Conservation (phyloP, 1,140 invertebrate genomes). For the Drosophila kanapiae region DNA sequence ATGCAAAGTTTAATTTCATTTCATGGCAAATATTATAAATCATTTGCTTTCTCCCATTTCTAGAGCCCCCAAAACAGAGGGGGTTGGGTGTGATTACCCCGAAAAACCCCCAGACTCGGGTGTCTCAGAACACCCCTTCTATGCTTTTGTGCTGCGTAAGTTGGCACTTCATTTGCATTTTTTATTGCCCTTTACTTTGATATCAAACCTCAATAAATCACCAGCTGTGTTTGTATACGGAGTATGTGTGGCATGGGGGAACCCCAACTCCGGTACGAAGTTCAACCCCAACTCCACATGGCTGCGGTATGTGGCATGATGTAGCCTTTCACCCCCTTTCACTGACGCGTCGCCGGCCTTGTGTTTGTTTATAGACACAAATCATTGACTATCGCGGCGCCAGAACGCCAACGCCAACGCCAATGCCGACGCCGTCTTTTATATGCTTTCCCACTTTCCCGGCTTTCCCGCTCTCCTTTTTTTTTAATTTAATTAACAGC, state of each 20-base stretch:
- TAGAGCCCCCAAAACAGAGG: constrained; percentile 10
- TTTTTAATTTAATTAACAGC: constrained; percentile 83
- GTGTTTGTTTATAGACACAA: constrained; percentile 81
- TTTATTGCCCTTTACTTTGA: constrained; percentile 84
- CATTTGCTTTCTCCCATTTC: constrained; percentile 70
- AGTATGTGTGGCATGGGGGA: constrained; percentile 12
- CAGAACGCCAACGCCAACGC: constrained; percentile 19
- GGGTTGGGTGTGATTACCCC: constrained; percentile 56
- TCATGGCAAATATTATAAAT: constrained; percentile 82
- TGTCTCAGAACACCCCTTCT: constrained; percentile 38
- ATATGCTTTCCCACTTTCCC: constrained; percentile 1
- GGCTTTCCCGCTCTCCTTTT: constrained; percentile 14
- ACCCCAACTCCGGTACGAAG: constrained; percentile 35
- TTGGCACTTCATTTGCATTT: constrained; percentile 84
- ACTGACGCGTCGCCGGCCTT: constrained; percentile 38
- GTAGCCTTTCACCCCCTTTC: constrained; percentile 26
- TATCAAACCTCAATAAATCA: constrained; percentile 84
- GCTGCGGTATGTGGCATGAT: constrained; percentile 62
- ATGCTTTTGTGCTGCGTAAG: constrained; percentile 74
- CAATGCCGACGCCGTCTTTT: constrained; percentile 23
- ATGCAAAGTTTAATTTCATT: constrained; percentile 82
- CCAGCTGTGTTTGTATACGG: constrained; percentile 78
- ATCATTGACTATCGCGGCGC: constrained; percentile 80
- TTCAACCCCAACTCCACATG: constrained; percentile 61
- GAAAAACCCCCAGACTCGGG: constrained; percentile 26